Evolutionary conservation across 2,113 vertebrate genomes (phyloP).

Genomic region (Oncorhynchus gorbuscha): DNA sequence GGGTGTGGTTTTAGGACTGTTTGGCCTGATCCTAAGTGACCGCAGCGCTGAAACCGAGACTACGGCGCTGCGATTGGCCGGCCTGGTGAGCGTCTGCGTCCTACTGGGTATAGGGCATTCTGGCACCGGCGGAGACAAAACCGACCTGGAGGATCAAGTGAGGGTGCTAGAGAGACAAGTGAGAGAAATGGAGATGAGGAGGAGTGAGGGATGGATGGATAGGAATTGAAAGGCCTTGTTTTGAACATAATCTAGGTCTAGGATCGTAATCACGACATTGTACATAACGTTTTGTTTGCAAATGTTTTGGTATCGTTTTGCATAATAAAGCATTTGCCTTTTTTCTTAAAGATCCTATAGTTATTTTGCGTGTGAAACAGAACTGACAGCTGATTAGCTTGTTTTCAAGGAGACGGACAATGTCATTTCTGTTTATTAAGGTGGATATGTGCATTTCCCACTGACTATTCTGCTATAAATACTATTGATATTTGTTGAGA

Average conservation of each 20-base stretch:
- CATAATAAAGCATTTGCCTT: background rate
- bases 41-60: slow-evolving; percentile 48
- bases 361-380: background rate
- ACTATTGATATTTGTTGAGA: background rate
- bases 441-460: background rate
- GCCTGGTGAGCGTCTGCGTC: slow-evolving; percentile 55
- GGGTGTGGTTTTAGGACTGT: slow-evolving; percentile 39
- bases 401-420: no score
- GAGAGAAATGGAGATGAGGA: slow-evolving; percentile 60
- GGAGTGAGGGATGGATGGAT: background rate
- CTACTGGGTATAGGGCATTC: slow-evolving; percentile 53
- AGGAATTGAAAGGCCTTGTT: no score
- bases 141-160: slow-evolving; percentile 58
- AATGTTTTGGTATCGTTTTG: background rate
- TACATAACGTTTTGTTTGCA: background rate
- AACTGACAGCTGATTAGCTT: background rate
- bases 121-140: background rate
- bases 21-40: slow-evolving; percentile 64
- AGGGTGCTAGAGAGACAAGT: slow-evolving; percentile 60
- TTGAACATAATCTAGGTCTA: background rate
- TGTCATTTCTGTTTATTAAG: background rate
- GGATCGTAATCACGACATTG: background rate
- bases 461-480: background rate
- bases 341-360: background rate
- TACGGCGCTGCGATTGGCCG: slow-evolving; percentile 53